These are phyloP conservation scores for Atethmia centrago DNA, from an alignment of 2,888 invertebrate genomes.

Conservation along the genomic window DNA sequence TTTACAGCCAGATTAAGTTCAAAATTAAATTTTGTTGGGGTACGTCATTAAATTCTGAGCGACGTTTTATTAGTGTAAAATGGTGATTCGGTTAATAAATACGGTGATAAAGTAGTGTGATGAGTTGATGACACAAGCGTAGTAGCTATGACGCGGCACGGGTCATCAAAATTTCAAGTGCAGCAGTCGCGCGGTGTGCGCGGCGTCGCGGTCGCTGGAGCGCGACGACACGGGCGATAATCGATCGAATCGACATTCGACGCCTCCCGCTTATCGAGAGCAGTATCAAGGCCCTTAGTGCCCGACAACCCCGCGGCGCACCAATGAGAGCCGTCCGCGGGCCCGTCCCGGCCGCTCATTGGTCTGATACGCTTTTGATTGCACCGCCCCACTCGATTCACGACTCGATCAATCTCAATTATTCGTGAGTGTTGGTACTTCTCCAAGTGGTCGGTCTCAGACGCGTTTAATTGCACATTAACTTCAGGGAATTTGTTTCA, in stretches of 20 bases:
- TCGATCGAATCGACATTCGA: constrained; percentile 86
- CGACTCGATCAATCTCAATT: constrained; percentile 89
- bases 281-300: constrained; percentile 87
- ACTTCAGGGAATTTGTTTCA: constrained; percentile 54
- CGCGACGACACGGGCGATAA: constrained; percentile 80
- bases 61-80: constrained; percentile 63
- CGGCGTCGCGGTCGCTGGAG: constrained; percentile 21
- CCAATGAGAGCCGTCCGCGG: constrained; percentile 82
- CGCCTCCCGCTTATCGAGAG: constrained; percentile 89
- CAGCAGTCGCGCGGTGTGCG: neutral
- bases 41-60: constrained; percentile 62
- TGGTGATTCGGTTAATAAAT: constrained; percentile 59
- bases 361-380: constrained; percentile 89
- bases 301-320: constrained; percentile 82
- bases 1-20: constrained; percentile 81
- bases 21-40: constrained; percentile 64
- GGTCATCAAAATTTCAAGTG: constrained; percentile 53
- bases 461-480: constrained; percentile 73
- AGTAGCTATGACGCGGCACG: constrained; percentile 38
- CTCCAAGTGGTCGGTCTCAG: constrained; percentile 75
- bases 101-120: constrained; percentile 45
- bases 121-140: constrained; percentile 47
- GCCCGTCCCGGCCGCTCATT: constrained; percentile 80
- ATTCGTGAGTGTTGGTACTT: constrained; percentile 79
- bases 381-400: constrained; percentile 88